Base-by-base conservation (phyloP, 2,113 vertebrate species). In the Ascaphus truei region DNA sequence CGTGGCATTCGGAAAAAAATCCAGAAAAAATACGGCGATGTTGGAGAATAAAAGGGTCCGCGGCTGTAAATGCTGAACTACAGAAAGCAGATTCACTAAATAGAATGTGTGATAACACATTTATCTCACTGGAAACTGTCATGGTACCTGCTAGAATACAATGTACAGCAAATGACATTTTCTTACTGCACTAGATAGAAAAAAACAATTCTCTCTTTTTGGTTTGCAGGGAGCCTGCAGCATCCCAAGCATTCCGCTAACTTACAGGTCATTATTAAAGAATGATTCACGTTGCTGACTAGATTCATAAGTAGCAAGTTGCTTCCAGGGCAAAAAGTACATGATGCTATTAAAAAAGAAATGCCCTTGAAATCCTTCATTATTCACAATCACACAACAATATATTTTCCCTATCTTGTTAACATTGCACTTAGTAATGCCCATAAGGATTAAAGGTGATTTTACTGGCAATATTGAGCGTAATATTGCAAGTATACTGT, bases 321-420 rank as follows among this genome's bases (percentile, higher is more conserved):
- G 15, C 18, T 30, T 43, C 10, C 39, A 66, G 36, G 16, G 27
- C 29, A 55, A 6, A 43, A 13, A 53, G 63, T 41, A 55, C 36
- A 55, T 5, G 27, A 15, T 15, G 29, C 63, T 29, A 20, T 55
- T 39, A 37, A 51, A 66, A 27, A 31, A 43, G 6, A 43, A 30
- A 31, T 55, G 50, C 50, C 63, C 50, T 66, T 66, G 36, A 66
- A 58, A 55, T 31, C 34, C 48, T 55, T 66, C 50, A 65, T 65
- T 65, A 65, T 65, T 41, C 25, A 66, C 55, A 43, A 55, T 22
- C 30, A 51, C 50, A 65, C 15, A 50, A 43, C 63, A 43, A 55
- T 30, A 65, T 34, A 30, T 27, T 39, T 8, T 30, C 18, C 20
- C 26, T 25, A 36, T 55, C 34, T 55, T 66, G 50, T 55, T 66